These are phyloP conservation scores for Zaprionus kolodkinae DNA, from an alignment of 1,140 invertebrate genomes.

Conservation along the genomic window DNA sequence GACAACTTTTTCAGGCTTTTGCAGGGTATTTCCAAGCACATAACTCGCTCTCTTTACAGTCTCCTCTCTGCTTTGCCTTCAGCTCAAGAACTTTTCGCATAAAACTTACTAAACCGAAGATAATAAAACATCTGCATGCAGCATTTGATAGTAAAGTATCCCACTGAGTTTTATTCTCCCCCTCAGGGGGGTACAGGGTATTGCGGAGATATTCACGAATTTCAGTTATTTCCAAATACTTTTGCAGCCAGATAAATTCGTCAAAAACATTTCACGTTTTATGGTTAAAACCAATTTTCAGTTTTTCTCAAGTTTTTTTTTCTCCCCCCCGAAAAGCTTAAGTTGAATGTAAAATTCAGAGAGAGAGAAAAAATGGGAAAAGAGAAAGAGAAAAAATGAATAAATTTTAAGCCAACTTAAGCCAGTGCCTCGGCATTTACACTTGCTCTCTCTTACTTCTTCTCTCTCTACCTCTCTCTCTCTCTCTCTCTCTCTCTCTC, in stretches of 20 bases:
- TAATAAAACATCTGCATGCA: not conserved
- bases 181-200: not conserved
- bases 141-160: slow-evolving; percentile 3
- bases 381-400: slow-evolving; percentile 13
- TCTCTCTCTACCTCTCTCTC: not conserved
- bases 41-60: not conserved
- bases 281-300: slow-evolving; percentile 27
- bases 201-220: not conserved
- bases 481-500: not conserved
- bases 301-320: slow-evolving; percentile 35
- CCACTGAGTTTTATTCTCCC: not conserved
- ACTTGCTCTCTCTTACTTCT: not conserved
- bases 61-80: not conserved
- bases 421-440: slow-evolving; percentile 40
- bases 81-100: not conserved
- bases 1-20: not conserved
- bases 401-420: slow-evolving; percentile 49
- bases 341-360: slow-evolving; percentile 39
- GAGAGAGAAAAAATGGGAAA: not conserved
- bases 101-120: not conserved
- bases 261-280: slow-evolving; percentile 26
- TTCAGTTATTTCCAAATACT: slow-evolving; percentile 26
- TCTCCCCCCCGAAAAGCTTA: slow-evolving; percentile 12
- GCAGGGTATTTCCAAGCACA: not conserved
- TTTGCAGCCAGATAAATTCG: slow-evolving; percentile 17